Conservation (phyloP, 2,888 invertebrate species). For the Ennomos erosarius region DNA sequence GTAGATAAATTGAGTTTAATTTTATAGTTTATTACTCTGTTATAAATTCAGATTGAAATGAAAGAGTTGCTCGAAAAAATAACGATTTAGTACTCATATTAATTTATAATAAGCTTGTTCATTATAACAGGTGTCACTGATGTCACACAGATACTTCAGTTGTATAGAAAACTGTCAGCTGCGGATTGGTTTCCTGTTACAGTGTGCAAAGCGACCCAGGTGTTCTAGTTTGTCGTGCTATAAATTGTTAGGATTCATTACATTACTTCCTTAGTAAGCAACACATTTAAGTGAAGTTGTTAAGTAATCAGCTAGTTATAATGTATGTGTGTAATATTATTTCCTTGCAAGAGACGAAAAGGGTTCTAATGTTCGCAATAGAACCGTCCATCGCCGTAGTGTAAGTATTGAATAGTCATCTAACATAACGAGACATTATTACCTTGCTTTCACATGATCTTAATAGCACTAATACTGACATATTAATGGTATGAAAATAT, state of each 20-base stretch:
- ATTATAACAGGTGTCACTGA: not conserved
- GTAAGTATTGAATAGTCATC: slow-evolving; percentile 26
- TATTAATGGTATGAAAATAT: slow-evolving; percentile 11
- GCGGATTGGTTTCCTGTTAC: slow-evolving; percentile 3
- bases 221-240: slow-evolving; percentile 31
- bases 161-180: slow-evolving; percentile 29
- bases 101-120: no score
- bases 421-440: slow-evolving; percentile 32
- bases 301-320: no score
- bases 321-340: no score
- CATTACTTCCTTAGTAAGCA: slow-evolving; percentile 24
- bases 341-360: no score
- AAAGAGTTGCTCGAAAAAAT: no score
- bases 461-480: slow-evolving; percentile 29
- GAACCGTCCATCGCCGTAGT: no score
- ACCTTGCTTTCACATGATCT: slow-evolving; percentile 35
- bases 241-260: slow-evolving; percentile 29
- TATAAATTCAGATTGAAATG: no score
- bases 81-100: no score
- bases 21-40: no score
- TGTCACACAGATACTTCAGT: slow-evolving; percentile 7
- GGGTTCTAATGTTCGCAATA: no score
- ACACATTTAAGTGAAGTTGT: no score
- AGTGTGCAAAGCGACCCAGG: slow-evolving; percentile 32
- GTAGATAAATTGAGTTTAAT: no score